phyloP scores from a whole-genome alignment of 2,113 vertebrate genomes.

The Panthera leo region DNA sequence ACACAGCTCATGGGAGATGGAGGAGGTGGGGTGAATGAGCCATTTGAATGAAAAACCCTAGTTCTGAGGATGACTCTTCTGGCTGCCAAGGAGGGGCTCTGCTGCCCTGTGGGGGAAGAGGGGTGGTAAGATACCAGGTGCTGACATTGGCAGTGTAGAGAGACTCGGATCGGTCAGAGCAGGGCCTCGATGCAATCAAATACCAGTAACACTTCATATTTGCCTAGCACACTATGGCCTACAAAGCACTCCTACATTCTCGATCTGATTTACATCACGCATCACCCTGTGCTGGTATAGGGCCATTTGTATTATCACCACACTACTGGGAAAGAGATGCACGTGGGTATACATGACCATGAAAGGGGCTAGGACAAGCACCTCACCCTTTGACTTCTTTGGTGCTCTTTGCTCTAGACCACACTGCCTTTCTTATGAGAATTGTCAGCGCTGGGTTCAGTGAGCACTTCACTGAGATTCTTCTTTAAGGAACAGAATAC shows the following conservation, averaged over 20 bases:
- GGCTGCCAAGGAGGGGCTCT: neutral
- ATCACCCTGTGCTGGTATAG: neutral
- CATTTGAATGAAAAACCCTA: neutral
- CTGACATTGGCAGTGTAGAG: neutral
- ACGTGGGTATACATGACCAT: rapidly evolving
- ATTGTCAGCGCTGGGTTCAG: neutral
- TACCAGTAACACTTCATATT: too few species aligned
- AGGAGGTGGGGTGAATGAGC: neutral
- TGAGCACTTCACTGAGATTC: neutral
- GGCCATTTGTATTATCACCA: neutral
- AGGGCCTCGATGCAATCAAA: neutral
- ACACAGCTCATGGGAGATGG: neutral
- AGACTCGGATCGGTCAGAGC: neutral
- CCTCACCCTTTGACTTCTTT: neutral
- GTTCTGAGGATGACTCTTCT: neutral
- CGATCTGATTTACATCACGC: neutral
- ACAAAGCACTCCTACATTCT: neutral
- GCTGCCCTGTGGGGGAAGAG: neutral
- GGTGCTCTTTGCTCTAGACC: neutral
- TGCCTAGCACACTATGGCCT: neutral
- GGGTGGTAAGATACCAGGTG: neutral
- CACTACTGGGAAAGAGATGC: neutral
- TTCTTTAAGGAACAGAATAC: neutral
- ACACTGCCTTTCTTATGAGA: neutral
- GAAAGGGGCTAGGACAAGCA: neutral